These are phyloP conservation scores for Arctia plantaginis DNA, from an alignment of 2,888 invertebrate species.

Conservation along the genomic window DNA sequence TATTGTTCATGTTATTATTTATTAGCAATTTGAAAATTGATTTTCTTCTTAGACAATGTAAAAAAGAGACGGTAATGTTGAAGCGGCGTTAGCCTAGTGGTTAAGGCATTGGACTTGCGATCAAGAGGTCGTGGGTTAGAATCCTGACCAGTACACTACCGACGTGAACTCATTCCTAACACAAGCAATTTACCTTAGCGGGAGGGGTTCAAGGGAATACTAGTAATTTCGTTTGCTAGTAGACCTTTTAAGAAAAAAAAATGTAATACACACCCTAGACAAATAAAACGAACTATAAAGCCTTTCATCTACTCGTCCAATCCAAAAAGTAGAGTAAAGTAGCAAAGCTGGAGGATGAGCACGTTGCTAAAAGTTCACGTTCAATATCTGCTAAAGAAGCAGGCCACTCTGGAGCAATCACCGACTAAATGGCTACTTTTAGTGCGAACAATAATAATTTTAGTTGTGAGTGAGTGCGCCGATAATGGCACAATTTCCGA, in stretches of 20 bases:
- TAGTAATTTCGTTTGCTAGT: too few species aligned
- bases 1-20: neutral
- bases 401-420: slow-evolving; percentile 67
- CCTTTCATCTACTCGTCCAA: neutral
- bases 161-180: too few species aligned
- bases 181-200: too few species aligned
- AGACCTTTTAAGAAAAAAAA: too few species aligned
- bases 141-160: too few species aligned
- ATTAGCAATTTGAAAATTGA: neutral
- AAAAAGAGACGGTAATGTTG: neutral
- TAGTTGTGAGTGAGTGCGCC: slow-evolving; percentile 81
- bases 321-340: neutral
- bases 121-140: too few species aligned
- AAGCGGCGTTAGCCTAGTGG: too few species aligned
- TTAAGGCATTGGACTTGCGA: too few species aligned
- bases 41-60: neutral
- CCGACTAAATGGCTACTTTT: slow-evolving; percentile 81
- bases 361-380: slow-evolving; percentile 51
- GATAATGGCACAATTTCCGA: slow-evolving; percentile 85
- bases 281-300: neutral
- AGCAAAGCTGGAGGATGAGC: slow-evolving; percentile 20
- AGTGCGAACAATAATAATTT: slow-evolving; percentile 85
- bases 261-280: neutral
- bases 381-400: slow-evolving; percentile 57
- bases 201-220: too few species aligned